These are phyloP conservation scores for Kryptolebias ocellatus DNA, from an alignment of 2,797 vertebrate genomes.

Conservation along the genomic window DNA sequence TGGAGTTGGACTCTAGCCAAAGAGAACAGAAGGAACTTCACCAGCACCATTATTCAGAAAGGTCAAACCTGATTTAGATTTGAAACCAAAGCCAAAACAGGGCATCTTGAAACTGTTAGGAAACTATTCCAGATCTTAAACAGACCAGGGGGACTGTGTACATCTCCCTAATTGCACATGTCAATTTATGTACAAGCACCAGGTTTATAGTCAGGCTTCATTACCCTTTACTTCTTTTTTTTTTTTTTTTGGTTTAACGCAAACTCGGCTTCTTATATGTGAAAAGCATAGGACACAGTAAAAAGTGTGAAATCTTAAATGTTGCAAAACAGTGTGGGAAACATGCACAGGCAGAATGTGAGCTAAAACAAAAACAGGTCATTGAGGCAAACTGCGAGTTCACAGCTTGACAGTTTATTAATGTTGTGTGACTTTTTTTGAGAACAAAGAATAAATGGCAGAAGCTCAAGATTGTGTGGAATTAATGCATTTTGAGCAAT, in stretches of 20 bases:
- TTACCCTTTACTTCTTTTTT: slow-evolving; percentile 30
- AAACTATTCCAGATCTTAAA: slow-evolving; percentile 81
- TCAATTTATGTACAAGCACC: slow-evolving; percentile 79
- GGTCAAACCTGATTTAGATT: slow-evolving; percentile 74
- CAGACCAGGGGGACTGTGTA: slow-evolving; percentile 78
- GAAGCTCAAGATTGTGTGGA: slow-evolving; percentile 64
- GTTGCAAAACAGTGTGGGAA: slow-evolving; percentile 12
- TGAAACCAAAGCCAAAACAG: slow-evolving; percentile 74
- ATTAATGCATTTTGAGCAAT: slow-evolving; percentile 71
- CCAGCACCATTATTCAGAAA: slow-evolving; percentile 72
- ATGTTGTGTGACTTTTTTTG: slow-evolving; percentile 70
- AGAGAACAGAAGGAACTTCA: slow-evolving; percentile 67
- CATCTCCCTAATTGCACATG: slow-evolving; percentile 79
- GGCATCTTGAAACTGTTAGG: slow-evolving; percentile 82
- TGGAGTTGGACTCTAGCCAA: slow-evolving; percentile 55
- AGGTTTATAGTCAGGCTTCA: slow-evolving; percentile 73
- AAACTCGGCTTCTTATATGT: slow-evolving; percentile 18
- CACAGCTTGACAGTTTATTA: slow-evolving; percentile 73
- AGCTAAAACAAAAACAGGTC: slow-evolving; percentile 45
- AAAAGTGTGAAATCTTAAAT: slow-evolving; percentile 2
- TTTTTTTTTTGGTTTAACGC: slow-evolving; percentile 12
- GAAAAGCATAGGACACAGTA: slow-evolving; percentile 17
- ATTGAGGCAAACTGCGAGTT: slow-evolving; percentile 66
- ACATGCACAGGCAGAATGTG: slow-evolving; percentile 9
- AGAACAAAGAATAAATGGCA: slow-evolving; percentile 65